phyloP scores from a whole-genome alignment of 2,888 invertebrate species.

The Ernsta delagoae region DNA sequence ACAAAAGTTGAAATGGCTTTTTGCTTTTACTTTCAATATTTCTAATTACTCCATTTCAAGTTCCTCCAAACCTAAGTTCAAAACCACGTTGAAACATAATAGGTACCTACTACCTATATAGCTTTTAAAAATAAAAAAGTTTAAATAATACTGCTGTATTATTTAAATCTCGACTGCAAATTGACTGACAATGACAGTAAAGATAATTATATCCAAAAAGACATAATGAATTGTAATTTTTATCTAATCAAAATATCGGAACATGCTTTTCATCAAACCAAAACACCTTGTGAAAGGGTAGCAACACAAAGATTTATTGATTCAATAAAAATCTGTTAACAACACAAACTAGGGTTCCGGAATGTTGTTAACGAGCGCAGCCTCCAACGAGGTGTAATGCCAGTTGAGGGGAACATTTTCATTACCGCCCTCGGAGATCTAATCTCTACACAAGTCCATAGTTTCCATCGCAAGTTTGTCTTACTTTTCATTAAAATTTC shows the following conservation, averaged over 20 bases:
- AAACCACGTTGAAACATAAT: no score
- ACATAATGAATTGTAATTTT: no score
- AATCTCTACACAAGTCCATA: background rate
- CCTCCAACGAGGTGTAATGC: slow-evolving; percentile 49
- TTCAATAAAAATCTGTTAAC: slow-evolving; percentile 35
- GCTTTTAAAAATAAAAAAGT: no score
- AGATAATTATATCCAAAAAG: no score
- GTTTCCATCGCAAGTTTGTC: background rate
- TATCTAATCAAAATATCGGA: background rate
- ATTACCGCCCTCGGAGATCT: slow-evolving; percentile 33
- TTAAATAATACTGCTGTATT: no score
- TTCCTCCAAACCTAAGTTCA: no score
- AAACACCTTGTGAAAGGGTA: background rate
- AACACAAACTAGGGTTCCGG: slow-evolving; percentile 25
- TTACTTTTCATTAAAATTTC: background rate
- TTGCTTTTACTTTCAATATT: no score
- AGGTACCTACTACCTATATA: no score
- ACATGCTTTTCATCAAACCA: background rate
- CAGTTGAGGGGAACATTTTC: slow-evolving; percentile 39
- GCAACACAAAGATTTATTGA: slow-evolving; percentile 16
- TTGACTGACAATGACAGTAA: no score
- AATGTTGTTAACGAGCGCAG: slow-evolving; percentile 49
- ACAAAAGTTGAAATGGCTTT: no score
- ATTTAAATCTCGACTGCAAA: no score
- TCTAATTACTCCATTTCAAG: no score